Conservation (phyloP, 2,888 invertebrate species). For the Drymonia ruficornis region DNA sequence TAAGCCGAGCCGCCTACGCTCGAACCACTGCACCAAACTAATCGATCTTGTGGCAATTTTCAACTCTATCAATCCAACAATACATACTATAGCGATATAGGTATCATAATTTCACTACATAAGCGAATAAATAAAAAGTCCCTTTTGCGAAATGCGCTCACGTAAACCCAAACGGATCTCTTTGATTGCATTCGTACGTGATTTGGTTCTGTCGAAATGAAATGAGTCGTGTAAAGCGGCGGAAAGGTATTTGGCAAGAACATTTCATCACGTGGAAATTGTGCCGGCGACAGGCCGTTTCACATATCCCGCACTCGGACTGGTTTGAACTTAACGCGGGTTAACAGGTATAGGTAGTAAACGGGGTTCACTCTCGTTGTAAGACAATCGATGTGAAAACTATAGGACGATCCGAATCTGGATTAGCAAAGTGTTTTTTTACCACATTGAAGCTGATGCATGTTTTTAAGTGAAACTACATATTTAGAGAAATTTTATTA, state of each 20-base stretch:
- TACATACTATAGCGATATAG: not conserved
- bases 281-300: constrained; percentile 28
- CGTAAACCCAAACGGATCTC: constrained; percentile 67
- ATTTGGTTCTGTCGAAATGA: constrained; percentile 53
- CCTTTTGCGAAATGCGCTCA: constrained; percentile 57
- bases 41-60: not conserved
- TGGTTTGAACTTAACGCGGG: constrained; percentile 31
- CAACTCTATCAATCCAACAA: not conserved
- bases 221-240: constrained; percentile 45
- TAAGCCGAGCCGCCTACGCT: no score
- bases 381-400: no score
- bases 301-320: constrained; percentile 31
- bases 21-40: no score
- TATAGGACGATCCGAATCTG: no score
- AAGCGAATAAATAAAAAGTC: constrained; percentile 39
- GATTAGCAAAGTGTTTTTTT: no score
- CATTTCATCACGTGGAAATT: constrained; percentile 45
- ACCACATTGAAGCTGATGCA: no score
- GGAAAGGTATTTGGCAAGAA: constrained; percentile 53
- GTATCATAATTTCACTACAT: constrained; percentile 17
- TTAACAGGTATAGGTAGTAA: constrained; percentile 12
- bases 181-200: constrained; percentile 69
- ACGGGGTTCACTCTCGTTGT: no score
- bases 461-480: no score
- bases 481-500: no score